These are phyloP conservation scores for Pholis gunnellus DNA, from an alignment of 2,113 vertebrate species.

Conservation along the genomic window DNA sequence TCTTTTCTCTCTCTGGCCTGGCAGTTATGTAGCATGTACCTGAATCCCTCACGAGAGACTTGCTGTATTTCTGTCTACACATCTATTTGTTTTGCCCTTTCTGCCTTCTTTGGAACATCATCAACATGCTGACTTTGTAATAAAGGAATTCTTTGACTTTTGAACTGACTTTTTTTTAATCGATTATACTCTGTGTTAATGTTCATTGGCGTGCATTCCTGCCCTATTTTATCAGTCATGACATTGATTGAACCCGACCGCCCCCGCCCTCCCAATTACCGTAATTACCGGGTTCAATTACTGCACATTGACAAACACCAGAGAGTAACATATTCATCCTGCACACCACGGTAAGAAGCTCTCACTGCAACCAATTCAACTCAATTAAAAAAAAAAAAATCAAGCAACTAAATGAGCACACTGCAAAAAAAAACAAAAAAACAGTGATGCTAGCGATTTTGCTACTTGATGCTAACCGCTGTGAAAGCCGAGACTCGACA, in stretches of 20 bases:
- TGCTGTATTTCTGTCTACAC: conserved; percentile 53
- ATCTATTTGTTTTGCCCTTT: conserved; percentile 36
- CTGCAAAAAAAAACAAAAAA: no score
- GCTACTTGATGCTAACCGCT: no score
- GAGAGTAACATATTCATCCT: background rate
- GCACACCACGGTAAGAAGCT: background rate
- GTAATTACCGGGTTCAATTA: background rate
- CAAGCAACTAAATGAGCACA: no score
- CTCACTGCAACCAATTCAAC: background rate
- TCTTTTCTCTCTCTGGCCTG: conserved; percentile 18
- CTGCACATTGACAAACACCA: no score
- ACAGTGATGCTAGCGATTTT: no score
- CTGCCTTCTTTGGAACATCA: conserved; percentile 71
- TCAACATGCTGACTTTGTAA: conserved; percentile 83
- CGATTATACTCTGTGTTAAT: background rate
- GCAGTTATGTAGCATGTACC: conserved; percentile 71
- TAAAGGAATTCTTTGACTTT: conserved; percentile 78
- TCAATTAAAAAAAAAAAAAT: no score
- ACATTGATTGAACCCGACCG: background rate
- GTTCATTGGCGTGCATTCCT: background rate
- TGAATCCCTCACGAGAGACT: conserved; percentile 54
- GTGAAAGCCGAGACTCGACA: background rate
- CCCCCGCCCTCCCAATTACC: background rate
- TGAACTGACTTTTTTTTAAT: conserved; percentile 1
- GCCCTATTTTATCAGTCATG: background rate